These are phyloP conservation scores for Danionella dracula DNA, from an alignment of 2,797 vertebrate species.

Conservation along the genomic window DNA sequence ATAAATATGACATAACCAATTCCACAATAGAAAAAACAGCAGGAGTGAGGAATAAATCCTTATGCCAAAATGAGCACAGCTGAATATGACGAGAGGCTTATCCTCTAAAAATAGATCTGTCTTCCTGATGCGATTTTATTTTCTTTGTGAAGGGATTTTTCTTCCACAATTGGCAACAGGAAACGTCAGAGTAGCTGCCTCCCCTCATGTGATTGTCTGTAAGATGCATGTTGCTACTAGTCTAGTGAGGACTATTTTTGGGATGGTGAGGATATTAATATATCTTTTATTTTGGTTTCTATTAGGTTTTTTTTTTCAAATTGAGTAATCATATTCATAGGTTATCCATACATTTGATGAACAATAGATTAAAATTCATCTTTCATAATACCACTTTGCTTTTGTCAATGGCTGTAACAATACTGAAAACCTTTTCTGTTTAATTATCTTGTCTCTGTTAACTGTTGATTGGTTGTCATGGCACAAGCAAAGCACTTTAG, in stretches of 20 bases:
- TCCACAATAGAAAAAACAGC: not conserved
- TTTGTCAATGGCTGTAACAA: no score
- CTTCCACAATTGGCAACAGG: slow-evolving; percentile 1
- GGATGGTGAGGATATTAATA: no score
- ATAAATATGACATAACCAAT: slow-evolving; percentile 13
- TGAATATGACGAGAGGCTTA: slow-evolving; percentile 41
- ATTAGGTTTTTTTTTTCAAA: no score
- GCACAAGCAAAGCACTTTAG: not conserved
- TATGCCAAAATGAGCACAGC: slow-evolving; percentile 46
- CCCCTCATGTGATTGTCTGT: not conserved
- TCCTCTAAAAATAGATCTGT: slow-evolving; percentile 46
- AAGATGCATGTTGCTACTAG: not conserved
- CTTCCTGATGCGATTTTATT: slow-evolving; percentile 43
- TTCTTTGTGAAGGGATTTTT: slow-evolving; percentile 35
- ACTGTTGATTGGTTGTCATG: not conserved
- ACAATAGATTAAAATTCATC: no score
- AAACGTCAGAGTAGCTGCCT: not conserved
- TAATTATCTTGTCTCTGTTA: no score
- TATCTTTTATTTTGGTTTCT: no score
- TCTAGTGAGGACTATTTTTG: not conserved
- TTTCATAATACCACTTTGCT: no score
- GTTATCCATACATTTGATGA: no score
- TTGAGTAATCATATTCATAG: no score
- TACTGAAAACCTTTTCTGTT: no score
- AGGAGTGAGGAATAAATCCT: not conserved